Evolutionary conservation across 2,113 vertebrate species (phyloP).

Genomic region (Oreochromis niloticus): DNA sequence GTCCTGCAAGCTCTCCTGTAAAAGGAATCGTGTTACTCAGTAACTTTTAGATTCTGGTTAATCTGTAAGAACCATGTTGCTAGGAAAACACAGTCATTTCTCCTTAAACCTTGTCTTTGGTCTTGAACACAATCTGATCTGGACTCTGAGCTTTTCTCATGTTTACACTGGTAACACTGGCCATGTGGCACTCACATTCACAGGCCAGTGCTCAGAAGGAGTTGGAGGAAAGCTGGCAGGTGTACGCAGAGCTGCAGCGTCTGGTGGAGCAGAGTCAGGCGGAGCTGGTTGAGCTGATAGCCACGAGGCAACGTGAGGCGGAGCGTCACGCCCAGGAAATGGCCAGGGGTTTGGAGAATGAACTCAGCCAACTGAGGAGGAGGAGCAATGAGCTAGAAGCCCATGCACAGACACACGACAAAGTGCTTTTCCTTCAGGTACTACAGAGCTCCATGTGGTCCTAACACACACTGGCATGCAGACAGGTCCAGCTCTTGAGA

Average conservation of each 20-base stretch:
- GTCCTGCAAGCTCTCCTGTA: background rate
- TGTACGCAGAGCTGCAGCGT: conserved; percentile 71
- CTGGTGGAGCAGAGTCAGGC: conserved; percentile 75
- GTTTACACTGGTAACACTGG: background rate
- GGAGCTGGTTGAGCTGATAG: conserved; percentile 71
- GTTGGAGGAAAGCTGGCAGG: conserved; percentile 77
- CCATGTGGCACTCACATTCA: background rate
- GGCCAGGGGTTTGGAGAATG: conserved; percentile 66
- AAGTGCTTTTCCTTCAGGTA: conserved; percentile 73
- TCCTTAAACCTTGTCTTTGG: background rate
- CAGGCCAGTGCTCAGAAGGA: conserved; percentile 72
- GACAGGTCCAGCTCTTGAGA: background rate
- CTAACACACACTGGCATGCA: background rate
- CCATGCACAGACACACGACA: conserved; percentile 57
- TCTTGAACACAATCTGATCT: background rate
- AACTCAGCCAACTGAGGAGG: conserved; percentile 67
- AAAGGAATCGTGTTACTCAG: background rate
- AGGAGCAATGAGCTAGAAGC: conserved; percentile 69
- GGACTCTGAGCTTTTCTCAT: background rate
- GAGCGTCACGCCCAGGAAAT: conserved; percentile 69
- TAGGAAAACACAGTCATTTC: background rate
- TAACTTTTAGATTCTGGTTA: background rate
- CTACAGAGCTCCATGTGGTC: too few species aligned
- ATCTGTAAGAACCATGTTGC: background rate
- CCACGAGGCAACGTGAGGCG: conserved; percentile 50